These are phyloP conservation scores for Spinus olivaceus DNA, from an alignment of 2,797 vertebrate genomes.

Conservation along the genomic window DNA sequence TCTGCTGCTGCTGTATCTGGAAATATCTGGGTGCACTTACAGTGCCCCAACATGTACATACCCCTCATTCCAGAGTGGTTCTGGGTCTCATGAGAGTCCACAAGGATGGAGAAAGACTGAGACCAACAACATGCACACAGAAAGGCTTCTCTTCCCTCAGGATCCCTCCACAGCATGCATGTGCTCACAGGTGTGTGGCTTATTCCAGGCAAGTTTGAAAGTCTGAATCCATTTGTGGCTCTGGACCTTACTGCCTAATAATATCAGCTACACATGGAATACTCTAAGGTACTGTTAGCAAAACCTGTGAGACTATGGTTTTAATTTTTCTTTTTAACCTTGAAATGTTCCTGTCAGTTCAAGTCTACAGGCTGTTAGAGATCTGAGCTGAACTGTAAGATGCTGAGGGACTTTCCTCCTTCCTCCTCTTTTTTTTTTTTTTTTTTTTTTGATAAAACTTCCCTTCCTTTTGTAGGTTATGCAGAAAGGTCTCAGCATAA, in stretches of 20 bases:
- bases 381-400: not conserved
- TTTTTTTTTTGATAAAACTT: not conserved
- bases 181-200: not conserved
- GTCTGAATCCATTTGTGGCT: not conserved
- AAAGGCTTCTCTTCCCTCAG: not conserved
- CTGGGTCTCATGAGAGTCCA: not conserved
- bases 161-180: not conserved
- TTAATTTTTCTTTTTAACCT: constrained; percentile 2
- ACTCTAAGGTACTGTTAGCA: not conserved
- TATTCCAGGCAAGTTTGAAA: not conserved
- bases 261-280: not conserved
- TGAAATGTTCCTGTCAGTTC: constrained; percentile 9
- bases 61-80: not conserved
- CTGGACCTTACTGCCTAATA: not conserved
- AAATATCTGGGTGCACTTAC: not conserved
- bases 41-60: accelerated
- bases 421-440: not conserved
- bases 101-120: not conserved
- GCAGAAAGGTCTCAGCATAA: not conserved
- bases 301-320: not conserved
- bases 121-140: not conserved
- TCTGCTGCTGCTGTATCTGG: not conserved
- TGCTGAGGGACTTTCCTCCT: not conserved
- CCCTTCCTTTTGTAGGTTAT: not conserved
- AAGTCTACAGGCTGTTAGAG: not conserved